phyloP scores from a whole-genome alignment of 30 jellyfish, hydroid and myxozoan genomes.

The Aurelia sp. region DNA sequence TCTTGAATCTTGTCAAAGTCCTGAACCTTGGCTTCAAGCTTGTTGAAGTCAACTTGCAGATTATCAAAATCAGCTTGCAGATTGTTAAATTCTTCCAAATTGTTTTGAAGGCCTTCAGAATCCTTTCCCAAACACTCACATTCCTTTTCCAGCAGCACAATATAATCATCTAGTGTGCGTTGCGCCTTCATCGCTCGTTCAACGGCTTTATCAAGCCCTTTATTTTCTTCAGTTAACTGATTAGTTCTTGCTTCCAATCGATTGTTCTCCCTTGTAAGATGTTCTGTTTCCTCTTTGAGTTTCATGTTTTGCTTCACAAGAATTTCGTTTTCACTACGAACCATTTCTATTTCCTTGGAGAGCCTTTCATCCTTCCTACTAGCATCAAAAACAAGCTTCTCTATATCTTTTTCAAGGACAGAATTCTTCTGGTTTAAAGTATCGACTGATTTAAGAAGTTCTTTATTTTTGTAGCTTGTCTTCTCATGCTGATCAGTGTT shows the following conservation, averaged over 20 bases:
- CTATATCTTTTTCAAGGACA: neutral
- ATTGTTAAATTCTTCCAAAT: neutral
- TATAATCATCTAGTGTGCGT: neutral
- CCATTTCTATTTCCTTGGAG: neutral
- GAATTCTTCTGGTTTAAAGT: neutral
- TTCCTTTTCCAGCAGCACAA: conserved; percentile 1
- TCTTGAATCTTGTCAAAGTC: neutral
- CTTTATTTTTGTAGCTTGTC: neutral
- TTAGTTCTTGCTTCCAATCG: neutral
- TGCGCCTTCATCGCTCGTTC: neutral
- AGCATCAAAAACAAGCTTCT: neutral
- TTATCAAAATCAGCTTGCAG: neutral
- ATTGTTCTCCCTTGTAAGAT: neutral
- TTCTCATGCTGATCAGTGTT: neutral
- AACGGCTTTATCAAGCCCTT: neutral
- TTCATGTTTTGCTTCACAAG: no score
- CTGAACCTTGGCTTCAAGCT: neutral
- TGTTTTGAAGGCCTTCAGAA: no score
- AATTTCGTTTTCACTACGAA: neutral
- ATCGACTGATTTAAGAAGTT: neutral
- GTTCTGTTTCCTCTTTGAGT: neutral
- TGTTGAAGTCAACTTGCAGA: neutral
- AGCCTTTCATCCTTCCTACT: neutral
- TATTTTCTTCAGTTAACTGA: neutral
- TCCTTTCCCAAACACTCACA: conserved; percentile 2